A percentile compares a stretch with the other conserved stretches of the same genome.
phyloP scores from a whole-genome alignment of 37 sponge, comb jelly and placozoan species.

The Oopsacas minuta region DNA sequence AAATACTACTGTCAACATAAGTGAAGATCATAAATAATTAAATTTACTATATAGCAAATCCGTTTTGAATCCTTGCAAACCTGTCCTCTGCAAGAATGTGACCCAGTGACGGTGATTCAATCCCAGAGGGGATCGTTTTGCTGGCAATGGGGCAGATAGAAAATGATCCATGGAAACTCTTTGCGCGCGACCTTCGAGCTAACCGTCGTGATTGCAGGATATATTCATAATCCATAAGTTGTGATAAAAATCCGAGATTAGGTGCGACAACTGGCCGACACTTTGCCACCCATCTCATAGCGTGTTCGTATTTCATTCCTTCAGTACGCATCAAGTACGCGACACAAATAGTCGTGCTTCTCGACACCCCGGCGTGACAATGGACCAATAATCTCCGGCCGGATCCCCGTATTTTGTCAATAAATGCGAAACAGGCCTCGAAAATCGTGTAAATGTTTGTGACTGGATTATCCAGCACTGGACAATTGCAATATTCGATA shows the following conservation, averaged over 20 bases:
- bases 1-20: not conserved
- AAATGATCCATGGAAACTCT: not conserved
- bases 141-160: not conserved
- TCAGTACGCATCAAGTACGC: not conserved
- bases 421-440: not conserved
- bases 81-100: not conserved
- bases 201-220: not conserved
- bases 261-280: slow-evolving; percentile 6
- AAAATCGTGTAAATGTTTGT: not conserved
- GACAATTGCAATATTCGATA: not conserved
- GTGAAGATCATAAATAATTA: no score
- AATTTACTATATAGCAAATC: not conserved
- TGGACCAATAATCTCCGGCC: not conserved
- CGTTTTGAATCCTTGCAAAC: not conserved
- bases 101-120: not conserved
- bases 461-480: not conserved
- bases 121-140: not conserved
- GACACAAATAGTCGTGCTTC: not conserved
- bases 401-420: not conserved
- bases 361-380: not conserved
- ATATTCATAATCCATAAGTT: not conserved
- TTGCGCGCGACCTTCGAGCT: not conserved
- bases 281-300: not conserved
- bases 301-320: not conserved
- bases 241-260: not conserved